These are phyloP conservation scores for Himalopsyche anomala DNA, from an alignment of 2,888 invertebrate genomes.

Conservation along the genomic window DNA sequence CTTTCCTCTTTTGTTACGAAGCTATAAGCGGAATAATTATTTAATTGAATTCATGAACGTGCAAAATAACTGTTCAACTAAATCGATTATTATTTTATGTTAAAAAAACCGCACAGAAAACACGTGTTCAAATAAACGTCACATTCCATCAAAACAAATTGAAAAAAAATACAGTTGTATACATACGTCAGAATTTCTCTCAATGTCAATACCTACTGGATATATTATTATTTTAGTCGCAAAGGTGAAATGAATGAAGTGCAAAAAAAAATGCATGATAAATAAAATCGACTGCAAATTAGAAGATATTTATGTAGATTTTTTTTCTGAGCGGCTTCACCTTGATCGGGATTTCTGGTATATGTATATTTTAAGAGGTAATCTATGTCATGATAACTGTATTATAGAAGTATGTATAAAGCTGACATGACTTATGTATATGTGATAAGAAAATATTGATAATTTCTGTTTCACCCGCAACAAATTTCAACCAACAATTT, in stretches of 20 bases:
- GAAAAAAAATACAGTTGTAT: neutral
- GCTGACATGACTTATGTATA: too few species aligned
- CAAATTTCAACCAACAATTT: too few species aligned
- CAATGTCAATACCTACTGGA: neutral
- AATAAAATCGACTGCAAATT: too few species aligned
- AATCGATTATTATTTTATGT: slow-evolving; percentile 8
- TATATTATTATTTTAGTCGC: neutral
- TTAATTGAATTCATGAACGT: neutral
- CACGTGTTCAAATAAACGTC: slow-evolving; percentile 21
- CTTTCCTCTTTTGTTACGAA: neutral
- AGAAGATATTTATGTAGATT: too few species aligned
- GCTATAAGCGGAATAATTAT: neutral
- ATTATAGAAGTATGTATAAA: too few species aligned
- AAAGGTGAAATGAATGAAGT: neutral
- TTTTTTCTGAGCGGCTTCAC: too few species aligned
- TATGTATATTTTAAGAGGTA: too few species aligned
- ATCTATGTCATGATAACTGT: too few species aligned
- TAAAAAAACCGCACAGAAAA: neutral
- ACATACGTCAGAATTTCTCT: slow-evolving; percentile 15
- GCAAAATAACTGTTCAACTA: neutral
- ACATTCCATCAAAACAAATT: slow-evolving; percentile 20
- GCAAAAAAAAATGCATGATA: too few species aligned
- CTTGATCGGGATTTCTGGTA: too few species aligned
- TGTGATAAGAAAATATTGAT: too few species aligned
- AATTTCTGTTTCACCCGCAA: too few species aligned